Conservation (phyloP, 1,140 invertebrate species). For the Whitmania pigra region DNA sequence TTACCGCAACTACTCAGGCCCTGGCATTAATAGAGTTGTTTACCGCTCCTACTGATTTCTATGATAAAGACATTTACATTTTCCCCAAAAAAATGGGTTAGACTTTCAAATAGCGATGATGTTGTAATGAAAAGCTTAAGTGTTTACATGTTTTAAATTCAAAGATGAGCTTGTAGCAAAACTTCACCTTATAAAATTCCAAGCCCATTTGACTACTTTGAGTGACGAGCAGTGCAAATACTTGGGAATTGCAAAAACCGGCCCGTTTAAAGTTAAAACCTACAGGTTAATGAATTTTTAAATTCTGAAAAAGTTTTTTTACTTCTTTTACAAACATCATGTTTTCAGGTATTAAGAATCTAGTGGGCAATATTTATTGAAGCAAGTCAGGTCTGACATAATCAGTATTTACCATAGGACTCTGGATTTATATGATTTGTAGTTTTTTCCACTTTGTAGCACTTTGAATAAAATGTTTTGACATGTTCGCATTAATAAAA, state of each 20-base stretch:
- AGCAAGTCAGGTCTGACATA: no score
- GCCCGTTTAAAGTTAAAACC: constrained; percentile 95
- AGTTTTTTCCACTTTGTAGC: no score
- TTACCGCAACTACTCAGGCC: constrained; percentile 76
- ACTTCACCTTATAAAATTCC: constrained; percentile 85
- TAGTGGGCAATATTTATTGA: no score
- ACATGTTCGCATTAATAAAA: no score
- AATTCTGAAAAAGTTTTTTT: no score
- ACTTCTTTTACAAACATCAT: no score
- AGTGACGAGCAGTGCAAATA: constrained; percentile 95
- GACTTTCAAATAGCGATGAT: constrained; percentile 25
- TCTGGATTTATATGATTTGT: no score
- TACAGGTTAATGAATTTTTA: constrained; percentile 58
- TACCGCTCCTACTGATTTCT: constrained; percentile 79
- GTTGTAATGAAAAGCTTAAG: background rate
- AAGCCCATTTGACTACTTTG: constrained; percentile 87
- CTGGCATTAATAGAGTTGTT: constrained; percentile 88
- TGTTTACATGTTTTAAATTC: background rate
- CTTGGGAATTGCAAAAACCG: constrained; percentile 88
- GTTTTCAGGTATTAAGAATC: no score
- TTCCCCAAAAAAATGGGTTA: constrained; percentile 94
- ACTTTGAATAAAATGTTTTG: no score
- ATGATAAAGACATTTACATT: constrained; percentile 92
- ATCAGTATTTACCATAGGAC: no score
- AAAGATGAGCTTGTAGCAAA: constrained; percentile 90